phyloP scores from a whole-genome alignment of 1,140 invertebrate genomes.

The Drosophila simulans region DNA sequence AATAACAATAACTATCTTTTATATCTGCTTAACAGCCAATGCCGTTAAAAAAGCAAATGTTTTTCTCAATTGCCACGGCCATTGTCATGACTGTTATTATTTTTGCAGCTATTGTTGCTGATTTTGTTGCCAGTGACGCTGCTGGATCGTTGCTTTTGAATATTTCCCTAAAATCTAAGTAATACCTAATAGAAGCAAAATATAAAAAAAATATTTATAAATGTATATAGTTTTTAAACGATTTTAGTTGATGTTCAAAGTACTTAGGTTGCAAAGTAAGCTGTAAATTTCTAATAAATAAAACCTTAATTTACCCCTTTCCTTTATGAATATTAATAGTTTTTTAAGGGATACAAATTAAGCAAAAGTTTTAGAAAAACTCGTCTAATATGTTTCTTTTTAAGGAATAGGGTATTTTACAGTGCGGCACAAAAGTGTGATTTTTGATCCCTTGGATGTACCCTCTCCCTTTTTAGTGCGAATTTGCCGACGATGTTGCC shows the following conservation, averaged over 20 bases:
- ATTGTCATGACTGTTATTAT: conserved; percentile 50
- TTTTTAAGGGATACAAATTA: too few relatives aligned
- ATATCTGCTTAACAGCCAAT: conserved; percentile 79
- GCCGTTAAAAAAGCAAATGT: conserved; percentile 76
- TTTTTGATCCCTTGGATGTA: conserved; percentile 15
- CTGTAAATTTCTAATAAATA: too few relatives aligned
- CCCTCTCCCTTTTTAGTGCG: conserved; percentile 12
- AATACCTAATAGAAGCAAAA: background rate
- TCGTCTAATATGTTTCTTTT: too few relatives aligned
- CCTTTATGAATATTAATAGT: too few relatives aligned
- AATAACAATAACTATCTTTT: conserved; percentile 76
- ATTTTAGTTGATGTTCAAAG: too few relatives aligned
- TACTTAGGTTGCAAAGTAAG: too few relatives aligned
- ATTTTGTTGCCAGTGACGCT: background rate
- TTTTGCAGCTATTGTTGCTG: conserved; percentile 10
- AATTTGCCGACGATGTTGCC: conserved; percentile 28
- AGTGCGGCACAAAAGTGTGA: background rate
- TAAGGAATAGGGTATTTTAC: background rate
- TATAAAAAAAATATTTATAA: background rate
- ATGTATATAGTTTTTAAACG: too few relatives aligned
- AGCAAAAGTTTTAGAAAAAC: too few relatives aligned
- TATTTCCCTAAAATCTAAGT: background rate
- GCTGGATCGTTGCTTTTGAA: background rate
- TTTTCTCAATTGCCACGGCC: conserved; percentile 65
- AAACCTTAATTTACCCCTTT: too few relatives aligned